Evolutionary conservation across 2,797 vertebrate genomes (phyloP).

Genomic region (Neomorphus geoffroyi): DNA sequence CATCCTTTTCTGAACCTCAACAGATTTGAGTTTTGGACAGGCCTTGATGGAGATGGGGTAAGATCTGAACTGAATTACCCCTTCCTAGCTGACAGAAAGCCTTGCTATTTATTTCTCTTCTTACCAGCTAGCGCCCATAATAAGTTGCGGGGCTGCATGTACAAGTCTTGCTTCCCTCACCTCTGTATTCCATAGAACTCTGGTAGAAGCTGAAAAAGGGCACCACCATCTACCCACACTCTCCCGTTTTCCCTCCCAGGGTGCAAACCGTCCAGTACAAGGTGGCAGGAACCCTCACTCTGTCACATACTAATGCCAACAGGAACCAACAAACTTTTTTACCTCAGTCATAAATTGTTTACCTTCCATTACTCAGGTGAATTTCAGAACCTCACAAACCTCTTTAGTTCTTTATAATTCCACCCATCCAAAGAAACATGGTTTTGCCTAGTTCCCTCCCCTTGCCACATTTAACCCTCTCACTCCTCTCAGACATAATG

Average conservation of each 20-base stretch:
- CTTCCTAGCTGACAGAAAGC: not conserved
- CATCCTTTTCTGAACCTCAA: slow-evolving; percentile 41
- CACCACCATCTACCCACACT: not conserved
- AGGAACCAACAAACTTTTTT: not conserved
- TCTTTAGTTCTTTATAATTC: not conserved
- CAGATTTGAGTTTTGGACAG: slow-evolving; percentile 34
- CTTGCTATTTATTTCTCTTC: not conserved
- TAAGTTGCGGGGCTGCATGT: not conserved
- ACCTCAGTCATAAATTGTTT: not conserved
- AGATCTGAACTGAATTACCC: slow-evolving; percentile 5
- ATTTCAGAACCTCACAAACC: not conserved
- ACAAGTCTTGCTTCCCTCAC: not conserved
- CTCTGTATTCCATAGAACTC: not conserved
- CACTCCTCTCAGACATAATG: rapidly evolving
- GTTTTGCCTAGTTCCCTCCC: not conserved
- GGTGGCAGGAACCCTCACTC: not conserved
- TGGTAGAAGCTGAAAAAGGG: not conserved
- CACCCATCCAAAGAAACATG: not conserved
- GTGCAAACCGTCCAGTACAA: not conserved
- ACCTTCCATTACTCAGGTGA: not conserved
- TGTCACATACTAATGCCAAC: not conserved
- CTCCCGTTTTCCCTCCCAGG: not conserved
- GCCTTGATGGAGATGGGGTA: not conserved
- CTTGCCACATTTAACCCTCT: not conserved
- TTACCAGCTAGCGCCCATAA: not conserved